Evolutionary conservation across 2,888 invertebrate species (phyloP), one percentile per base, ranked within the genome.

Genomic region (Synergus laeviventris): DNA sequence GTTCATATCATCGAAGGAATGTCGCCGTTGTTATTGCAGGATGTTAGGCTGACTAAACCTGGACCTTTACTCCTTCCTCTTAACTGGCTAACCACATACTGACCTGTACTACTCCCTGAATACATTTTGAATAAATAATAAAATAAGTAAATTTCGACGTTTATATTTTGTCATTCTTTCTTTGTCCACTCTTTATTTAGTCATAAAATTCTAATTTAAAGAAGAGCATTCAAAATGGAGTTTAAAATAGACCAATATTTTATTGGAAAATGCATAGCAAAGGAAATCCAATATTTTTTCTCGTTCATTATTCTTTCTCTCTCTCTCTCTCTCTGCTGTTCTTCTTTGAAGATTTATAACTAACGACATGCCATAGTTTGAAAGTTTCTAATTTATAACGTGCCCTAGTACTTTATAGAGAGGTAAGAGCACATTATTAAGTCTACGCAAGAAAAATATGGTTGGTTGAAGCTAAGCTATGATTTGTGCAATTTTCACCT

Each of bases 371-470:
- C 24, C 59, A 59, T 24, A 59, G 14, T 59, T 59, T 14, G 14
- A 24, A 59, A 59, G 24, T 59, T 59, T 59, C 24, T 24, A 59
- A 59, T 59, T 59, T 59, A 59, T 59, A 59, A 14, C 59, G 59
- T 59, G 14, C 59, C 59, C 11, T 4, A 59, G 14, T 24, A 24
- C 12, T 59, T 24, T 59, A 59, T 59, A 59, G 59, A 59, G 59
- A 59, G 24, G 21, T 59, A 5, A 56, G 24, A 59, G 59, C 59
- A 59, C 24, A 24, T 59, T 24, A 59, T 59, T 59, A 59, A 59
- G 14, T 59, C 59, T 14, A 24, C 24, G 24, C 7, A 14, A 21
- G 24, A 59, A 59, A 59, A 59, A 24, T 59, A 59, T 7, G 7
- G 24, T 59, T 1, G 18, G 18, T 16, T 59, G 59, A 24, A 59